These are phyloP conservation scores for Punctoribates punctum DNA, from an alignment of 2,888 invertebrate species.

Conservation along the genomic window DNA sequence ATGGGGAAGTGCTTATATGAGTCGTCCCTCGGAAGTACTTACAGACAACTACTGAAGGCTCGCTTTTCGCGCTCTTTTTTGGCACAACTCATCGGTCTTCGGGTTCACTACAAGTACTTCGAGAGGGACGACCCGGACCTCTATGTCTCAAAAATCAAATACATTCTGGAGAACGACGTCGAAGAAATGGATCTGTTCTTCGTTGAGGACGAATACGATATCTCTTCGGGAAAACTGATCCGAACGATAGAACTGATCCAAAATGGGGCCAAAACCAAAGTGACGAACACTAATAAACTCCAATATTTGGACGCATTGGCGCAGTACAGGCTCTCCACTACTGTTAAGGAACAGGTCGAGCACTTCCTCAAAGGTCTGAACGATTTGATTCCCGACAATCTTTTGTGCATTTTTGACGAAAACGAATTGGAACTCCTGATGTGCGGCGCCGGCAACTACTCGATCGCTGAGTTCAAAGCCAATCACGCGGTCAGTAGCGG, in stretches of 20 bases:
- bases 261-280: constrained; percentile 70
- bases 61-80: constrained; percentile 85
- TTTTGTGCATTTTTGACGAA: constrained; percentile 90
- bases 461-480: constrained; percentile 79
- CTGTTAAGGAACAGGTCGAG: constrained; percentile 76
- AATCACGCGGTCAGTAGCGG: constrained; percentile 80
- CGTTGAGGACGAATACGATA: constrained; percentile 81
- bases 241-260: constrained; percentile 75
- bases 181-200: constrained; percentile 83
- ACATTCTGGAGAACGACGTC: constrained; percentile 83
- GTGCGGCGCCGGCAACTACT: constrained; percentile 90
- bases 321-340: constrained; percentile 77
- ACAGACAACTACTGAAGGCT: constrained; percentile 83
- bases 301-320: constrained; percentile 71
- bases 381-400: constrained; percentile 84
- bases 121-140: constrained; percentile 93
- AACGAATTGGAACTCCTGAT: constrained; percentile 89
- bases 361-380: constrained; percentile 84
- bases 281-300: constrained; percentile 70
- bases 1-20: constrained; percentile 93
- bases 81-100: constrained; percentile 85
- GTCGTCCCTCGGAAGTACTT: constrained; percentile 81
- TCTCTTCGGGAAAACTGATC: constrained; percentile 65
- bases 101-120: constrained; percentile 92
- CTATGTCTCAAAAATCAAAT: constrained; percentile 86